A percentile compares a stretch with the other conserved stretches of the same genome.
Evolutionary conservation across 2,797 vertebrate species (phyloP).

Genomic region (Mormyrus proboscirostris): DNA sequence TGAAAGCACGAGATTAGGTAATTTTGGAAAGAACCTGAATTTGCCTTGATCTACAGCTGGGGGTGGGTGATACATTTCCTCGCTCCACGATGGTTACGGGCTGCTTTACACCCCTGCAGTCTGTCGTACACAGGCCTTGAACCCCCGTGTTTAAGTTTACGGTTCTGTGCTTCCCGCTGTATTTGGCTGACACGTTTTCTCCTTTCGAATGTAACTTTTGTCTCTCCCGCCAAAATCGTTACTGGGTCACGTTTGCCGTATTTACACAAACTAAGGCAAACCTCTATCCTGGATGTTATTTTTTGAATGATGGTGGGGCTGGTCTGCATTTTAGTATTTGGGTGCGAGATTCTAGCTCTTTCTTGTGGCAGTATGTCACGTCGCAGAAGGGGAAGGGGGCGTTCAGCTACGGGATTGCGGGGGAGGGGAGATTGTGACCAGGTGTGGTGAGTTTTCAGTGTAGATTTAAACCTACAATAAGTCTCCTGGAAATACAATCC

Average conservation of each 20-base stretch:
- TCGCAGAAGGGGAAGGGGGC: not conserved
- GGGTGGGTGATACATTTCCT: not conserved
- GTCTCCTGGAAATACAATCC: constrained; percentile 16
- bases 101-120: not conserved
- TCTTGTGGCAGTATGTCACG: not conserved
- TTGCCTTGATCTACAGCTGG: not conserved
- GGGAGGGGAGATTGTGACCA: not conserved
- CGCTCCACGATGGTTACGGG: not conserved
- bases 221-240: not conserved
- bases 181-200: not conserved
- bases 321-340: not conserved
- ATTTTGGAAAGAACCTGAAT: not conserved
- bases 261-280: not conserved
- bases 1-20: constrained; percentile 31
- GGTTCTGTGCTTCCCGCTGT: not conserved
- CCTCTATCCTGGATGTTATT: not conserved
- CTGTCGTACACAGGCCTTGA: not conserved
- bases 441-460: not conserved
- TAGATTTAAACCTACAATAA: constrained; percentile 1
- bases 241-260: not conserved
- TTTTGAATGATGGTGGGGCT: not conserved
- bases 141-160: not conserved
- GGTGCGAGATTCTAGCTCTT: not conserved
- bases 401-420: not conserved
- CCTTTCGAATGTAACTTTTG: not conserved